Evolutionary conservation across 2,888 invertebrate species (phyloP).

Genomic region (Odontocerum albicorne): DNA sequence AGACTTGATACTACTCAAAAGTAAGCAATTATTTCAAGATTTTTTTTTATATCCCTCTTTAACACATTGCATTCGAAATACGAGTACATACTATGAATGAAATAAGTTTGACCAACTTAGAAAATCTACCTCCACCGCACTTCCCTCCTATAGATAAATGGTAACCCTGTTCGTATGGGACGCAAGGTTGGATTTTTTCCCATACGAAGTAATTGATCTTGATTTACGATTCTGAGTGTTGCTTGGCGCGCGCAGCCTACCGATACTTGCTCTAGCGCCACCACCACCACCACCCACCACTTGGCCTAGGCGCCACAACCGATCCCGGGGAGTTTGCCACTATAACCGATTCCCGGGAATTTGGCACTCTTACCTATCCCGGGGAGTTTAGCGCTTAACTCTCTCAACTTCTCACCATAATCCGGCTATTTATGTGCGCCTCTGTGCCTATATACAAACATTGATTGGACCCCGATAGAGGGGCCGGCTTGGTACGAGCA

Average conservation of each 20-base stretch:
- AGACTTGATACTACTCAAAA: too few species aligned
- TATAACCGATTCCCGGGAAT: neutral
- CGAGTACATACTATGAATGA: too few species aligned
- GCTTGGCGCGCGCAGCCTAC: neutral
- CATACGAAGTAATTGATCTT: slow-evolving; percentile 9
- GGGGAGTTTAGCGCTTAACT: too few species aligned
- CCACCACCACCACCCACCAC: neutral
- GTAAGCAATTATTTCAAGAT: too few species aligned
- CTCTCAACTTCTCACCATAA: neutral
- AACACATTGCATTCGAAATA: too few species aligned
- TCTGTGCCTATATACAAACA: too few species aligned
- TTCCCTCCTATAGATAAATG: too few species aligned
- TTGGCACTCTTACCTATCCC: neutral
- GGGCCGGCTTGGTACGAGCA: too few species aligned
- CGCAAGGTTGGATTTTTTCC: slow-evolving; percentile 8
- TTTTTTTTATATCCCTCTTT: too few species aligned
- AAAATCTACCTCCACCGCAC: too few species aligned
- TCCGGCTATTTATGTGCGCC: neutral
- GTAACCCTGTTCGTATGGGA: neutral
- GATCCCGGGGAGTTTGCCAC: neutral
- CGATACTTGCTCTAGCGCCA: neutral
- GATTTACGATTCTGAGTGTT: slow-evolving; percentile 7
- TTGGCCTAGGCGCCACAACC: neutral
- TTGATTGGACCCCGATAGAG: too few species aligned
- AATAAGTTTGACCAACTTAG: too few species aligned